A percentile compares a stretch with the other conserved stretches of the same genome.
phyloP scores from a whole-genome alignment of 2,797 vertebrate species.

The Podarcis siculus region DNA sequence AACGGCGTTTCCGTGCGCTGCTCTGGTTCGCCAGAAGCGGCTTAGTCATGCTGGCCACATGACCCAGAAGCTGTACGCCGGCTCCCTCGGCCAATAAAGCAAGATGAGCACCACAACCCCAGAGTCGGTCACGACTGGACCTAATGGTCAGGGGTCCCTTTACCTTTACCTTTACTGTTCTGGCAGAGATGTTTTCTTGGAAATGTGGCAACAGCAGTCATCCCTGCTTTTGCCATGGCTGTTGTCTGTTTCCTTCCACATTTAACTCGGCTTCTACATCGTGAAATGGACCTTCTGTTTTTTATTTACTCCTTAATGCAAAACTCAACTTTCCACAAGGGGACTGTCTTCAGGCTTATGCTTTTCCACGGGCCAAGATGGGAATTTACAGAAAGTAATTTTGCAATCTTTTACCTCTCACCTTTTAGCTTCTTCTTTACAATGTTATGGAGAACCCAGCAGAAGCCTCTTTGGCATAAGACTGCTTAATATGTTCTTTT shows the following conservation, averaged over 20 bases:
- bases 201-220: conserved; percentile 5
- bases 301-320: conserved; percentile 19
- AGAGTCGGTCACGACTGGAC: no score
- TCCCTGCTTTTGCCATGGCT: neutral
- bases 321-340: neutral
- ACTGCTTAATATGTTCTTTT: no score
- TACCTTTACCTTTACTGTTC: conserved; percentile 8
- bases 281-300: conserved; percentile 11
- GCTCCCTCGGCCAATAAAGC: no score
- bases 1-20: no score
- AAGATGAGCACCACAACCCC: no score
- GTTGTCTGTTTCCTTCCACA: neutral
- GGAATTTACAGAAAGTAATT: neutral
- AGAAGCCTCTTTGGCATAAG: neutral
- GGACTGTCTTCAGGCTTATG: neutral
- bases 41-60: no score
- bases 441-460: neutral
- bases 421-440: neutral
- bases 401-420: neutral
- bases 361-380: neutral
- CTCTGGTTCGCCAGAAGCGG: no score
- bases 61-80: no score
- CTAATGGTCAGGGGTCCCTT: no score
- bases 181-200: conserved; percentile 5
- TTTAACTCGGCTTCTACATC: conserved; percentile 11